These are phyloP conservation scores for Rhynchonycteris naso DNA, from an alignment of 2,797 vertebrate species.

Conservation along the genomic window DNA sequence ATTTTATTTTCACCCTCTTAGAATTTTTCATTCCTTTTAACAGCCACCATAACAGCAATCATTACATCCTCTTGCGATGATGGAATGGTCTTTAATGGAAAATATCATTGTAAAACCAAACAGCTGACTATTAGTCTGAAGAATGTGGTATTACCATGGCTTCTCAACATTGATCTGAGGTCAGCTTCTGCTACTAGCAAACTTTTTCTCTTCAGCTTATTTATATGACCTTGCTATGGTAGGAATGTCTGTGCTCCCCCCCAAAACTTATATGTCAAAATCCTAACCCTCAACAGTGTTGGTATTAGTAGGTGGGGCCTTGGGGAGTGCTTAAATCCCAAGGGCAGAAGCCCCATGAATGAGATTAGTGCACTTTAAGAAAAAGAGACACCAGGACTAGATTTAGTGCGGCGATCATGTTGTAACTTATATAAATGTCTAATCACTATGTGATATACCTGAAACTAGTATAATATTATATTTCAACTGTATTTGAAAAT, in stretches of 20 bases:
- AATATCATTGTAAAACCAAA: background rate
- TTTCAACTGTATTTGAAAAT: too few relatives aligned
- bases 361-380: background rate
- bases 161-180: background rate
- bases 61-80: background rate
- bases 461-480: too few relatives aligned
- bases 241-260: background rate
- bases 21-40: conserved; percentile 1
- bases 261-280: background rate
- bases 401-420: too few relatives aligned
- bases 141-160: background rate
- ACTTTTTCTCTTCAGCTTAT: background rate
- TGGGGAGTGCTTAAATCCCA: background rate
- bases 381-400: background rate
- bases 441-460: too few relatives aligned
- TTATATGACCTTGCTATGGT: background rate
- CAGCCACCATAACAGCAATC: background rate
- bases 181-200: background rate
- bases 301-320: background rate
- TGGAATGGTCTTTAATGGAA: background rate
- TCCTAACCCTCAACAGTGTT: background rate
- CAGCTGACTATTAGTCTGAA: background rate
- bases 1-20: background rate
- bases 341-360: background rate
- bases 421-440: too few relatives aligned